These are phyloP conservation scores for Sarcophaga variegata DNA, from an alignment of 2,888 invertebrate genomes.

Conservation along the genomic window DNA sequence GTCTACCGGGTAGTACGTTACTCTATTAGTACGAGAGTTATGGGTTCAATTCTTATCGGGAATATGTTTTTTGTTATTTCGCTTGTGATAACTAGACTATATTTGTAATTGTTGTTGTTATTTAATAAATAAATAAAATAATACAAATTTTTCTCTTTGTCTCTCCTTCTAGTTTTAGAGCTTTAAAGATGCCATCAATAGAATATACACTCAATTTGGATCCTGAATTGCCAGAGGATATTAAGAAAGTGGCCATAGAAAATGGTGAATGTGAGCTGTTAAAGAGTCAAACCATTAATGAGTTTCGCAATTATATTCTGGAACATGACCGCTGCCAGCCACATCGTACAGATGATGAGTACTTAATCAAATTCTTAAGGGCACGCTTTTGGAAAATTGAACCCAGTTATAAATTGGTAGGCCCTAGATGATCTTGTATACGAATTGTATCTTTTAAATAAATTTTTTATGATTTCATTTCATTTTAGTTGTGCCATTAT, in stretches of 20 bases:
- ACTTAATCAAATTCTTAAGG: slow-evolving; percentile 88
- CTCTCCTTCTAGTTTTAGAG: background rate
- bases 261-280: slow-evolving; percentile 88
- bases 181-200: slow-evolving; percentile 74
- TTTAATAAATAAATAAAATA: too few relatives aligned
- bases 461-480: background rate
- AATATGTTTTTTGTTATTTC: too few relatives aligned
- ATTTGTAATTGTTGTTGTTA: too few relatives aligned
- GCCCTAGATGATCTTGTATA: slow-evolving; percentile 72
- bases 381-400: slow-evolving; percentile 88
- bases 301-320: slow-evolving; percentile 89
- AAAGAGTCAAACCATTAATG: slow-evolving; percentile 86
- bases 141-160: too few relatives aligned
- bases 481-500: slow-evolving; percentile 85
- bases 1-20: too few relatives aligned
- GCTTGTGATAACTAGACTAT: too few relatives aligned
- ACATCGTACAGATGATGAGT: slow-evolving; percentile 89
- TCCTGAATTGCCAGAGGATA: slow-evolving; percentile 86
- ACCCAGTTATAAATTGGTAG: slow-evolving; percentile 89
- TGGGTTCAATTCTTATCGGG: too few relatives aligned
- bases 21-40: too few relatives aligned
- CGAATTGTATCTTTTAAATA: too few relatives aligned
- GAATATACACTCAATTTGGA: slow-evolving; percentile 84
- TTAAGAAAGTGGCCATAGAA: slow-evolving; percentile 85
- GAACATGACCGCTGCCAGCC: slow-evolving; percentile 89